Percentiles rank a stretch among this genome's conserved stretches.
These are phyloP conservation scores for Trichogramma pretiosum DNA, from an alignment of 1,140 invertebrate genomes.

Conservation along the genomic window DNA sequence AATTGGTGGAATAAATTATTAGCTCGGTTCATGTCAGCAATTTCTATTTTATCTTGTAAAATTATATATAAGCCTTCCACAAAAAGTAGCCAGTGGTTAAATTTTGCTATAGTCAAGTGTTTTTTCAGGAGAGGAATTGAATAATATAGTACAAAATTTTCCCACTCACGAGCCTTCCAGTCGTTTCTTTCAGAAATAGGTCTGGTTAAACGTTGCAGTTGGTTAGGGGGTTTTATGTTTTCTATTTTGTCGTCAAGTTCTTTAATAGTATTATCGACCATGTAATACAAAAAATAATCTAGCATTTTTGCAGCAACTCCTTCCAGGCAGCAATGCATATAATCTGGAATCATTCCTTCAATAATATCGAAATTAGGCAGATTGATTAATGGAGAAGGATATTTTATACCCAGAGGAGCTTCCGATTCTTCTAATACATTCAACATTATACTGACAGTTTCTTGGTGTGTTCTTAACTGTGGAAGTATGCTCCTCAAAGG, in stretches of 20 bases:
- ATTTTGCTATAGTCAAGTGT: not conserved
- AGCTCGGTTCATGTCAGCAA: not conserved
- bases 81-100: conserved; percentile 5
- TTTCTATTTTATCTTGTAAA: not conserved
- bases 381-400: conserved; percentile 2
- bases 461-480: not conserved
- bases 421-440: not conserved
- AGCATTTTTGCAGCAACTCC: not conserved
- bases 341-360: conserved; percentile 8
- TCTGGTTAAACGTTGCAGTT: not conserved
- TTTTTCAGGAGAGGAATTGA: not conserved
- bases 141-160: conserved; percentile 3
- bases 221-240: not conserved
- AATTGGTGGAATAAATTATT: not conserved
- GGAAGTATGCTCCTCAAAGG: not conserved
- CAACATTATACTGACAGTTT: not conserved
- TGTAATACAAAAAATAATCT: not conserved
- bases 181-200: not conserved
- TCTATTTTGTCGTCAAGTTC: not conserved
- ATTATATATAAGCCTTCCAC: not conserved
- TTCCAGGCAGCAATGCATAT: conserved; percentile 8
- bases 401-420: not conserved
- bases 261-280: not conserved
- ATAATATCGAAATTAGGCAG: conserved; percentile 5
- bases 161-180: conserved; percentile 3